These are phyloP conservation scores for Corythornis vintsioides DNA, from an alignment of 2,113 vertebrate species.

Conservation along the genomic window DNA sequence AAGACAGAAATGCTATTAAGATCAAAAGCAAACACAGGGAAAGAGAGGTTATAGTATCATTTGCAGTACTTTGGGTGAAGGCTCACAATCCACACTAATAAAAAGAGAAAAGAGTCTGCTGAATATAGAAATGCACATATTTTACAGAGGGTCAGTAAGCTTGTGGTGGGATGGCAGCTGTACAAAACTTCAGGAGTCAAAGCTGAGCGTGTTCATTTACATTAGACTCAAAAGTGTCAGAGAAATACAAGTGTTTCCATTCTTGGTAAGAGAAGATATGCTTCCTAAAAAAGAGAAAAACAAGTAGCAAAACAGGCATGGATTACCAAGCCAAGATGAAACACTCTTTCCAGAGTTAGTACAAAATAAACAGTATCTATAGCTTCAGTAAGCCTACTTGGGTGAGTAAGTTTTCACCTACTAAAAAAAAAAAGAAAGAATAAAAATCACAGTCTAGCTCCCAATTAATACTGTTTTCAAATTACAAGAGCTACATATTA, in stretches of 20 bases:
- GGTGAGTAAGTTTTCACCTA: neutral
- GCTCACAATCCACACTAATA: neutral
- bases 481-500: neutral
- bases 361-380: neutral
- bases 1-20: conserved; percentile 7
- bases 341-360: neutral
- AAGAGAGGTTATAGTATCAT: neutral
- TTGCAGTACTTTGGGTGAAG: conserved; percentile 12
- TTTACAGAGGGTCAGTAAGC: neutral
- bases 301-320: neutral
- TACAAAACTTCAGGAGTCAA: neutral
- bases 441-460: neutral
- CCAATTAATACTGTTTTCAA: conserved; percentile 25
- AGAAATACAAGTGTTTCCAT: neutral
- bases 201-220: neutral
- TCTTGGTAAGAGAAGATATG: neutral
- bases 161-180: neutral
- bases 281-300: conserved; percentile 13
- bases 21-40: neutral
- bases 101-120: neutral
- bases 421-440: neutral
- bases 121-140: neutral
- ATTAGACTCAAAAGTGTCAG: neutral
- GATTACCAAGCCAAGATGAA: neutral
- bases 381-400: neutral